phyloP scores from a whole-genome alignment of 2,888 invertebrate species.

The Incurvaria masculella region DNA sequence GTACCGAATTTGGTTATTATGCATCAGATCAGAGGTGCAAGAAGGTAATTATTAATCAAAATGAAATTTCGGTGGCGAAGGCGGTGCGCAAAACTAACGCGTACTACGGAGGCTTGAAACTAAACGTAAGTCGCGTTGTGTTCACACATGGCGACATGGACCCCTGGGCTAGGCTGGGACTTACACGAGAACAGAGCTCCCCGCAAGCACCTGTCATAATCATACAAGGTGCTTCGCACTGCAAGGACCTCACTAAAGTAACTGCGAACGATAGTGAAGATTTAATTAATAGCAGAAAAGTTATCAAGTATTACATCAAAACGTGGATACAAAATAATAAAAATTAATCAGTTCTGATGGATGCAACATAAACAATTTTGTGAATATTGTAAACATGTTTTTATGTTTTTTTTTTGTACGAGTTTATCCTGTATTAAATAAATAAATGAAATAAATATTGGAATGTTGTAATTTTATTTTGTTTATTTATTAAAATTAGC shows the following conservation, averaged over 20 bases:
- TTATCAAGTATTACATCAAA: constrained; percentile 36
- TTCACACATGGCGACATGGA: constrained; percentile 59
- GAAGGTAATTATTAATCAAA: constrained; percentile 31
- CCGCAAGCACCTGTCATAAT: constrained; percentile 35
- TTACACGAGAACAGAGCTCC: constrained; percentile 41
- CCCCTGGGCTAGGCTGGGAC: constrained; percentile 55
- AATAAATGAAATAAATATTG: constrained; percentile 3
- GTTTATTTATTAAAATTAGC: neutral
- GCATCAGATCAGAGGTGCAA: constrained; percentile 38
- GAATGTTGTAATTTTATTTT: neutral
- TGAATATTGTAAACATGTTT: constrained; percentile 1
- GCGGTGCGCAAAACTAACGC: constrained; percentile 41
- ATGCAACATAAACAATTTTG: too few species aligned
- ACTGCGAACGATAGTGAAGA: constrained; percentile 29
- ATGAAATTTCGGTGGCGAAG: constrained; percentile 29
- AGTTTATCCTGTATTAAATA: neutral
- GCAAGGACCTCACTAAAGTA: constrained; percentile 31
- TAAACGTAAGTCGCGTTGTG: constrained; percentile 52
- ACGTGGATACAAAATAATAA: constrained; percentile 27
- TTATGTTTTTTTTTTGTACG: constrained; percentile 1
- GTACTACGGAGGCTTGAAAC: constrained; percentile 44
- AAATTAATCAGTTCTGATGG: neutral
- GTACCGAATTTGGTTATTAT: constrained; percentile 71
- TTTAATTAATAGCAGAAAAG: constrained; percentile 31
- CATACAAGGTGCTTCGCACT: constrained; percentile 33